phyloP scores from a whole-genome alignment of 2,888 invertebrate genomes.

The Myathropa florea region DNA sequence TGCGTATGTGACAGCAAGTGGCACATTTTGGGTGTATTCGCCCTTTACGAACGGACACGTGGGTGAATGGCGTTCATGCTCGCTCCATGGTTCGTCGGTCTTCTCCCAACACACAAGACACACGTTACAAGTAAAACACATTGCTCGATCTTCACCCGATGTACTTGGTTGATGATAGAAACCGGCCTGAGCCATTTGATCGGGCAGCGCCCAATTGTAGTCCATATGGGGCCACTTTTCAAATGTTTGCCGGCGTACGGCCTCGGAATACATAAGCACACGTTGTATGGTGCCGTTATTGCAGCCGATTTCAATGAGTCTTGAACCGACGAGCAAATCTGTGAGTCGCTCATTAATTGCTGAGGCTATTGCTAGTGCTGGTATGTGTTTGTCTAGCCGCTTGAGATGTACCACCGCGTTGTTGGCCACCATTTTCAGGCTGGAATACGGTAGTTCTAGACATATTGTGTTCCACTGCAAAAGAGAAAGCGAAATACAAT shows the following conservation, averaged over 20 bases:
- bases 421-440: conserved; percentile 89
- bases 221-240: conserved; percentile 98
- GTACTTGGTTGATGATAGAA: conserved; percentile 97
- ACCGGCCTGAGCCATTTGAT: conserved; percentile 98
- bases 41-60: conserved; percentile 96
- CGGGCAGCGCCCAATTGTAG: conserved; percentile 97
- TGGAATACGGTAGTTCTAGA: conserved; percentile 89
- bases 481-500: conserved; percentile 59
- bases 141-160: conserved; percentile 94
- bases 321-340: conserved; percentile 84
- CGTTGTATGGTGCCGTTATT: conserved; percentile 79
- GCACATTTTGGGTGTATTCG: conserved; percentile 97
- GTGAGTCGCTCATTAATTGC: conserved; percentile 93
- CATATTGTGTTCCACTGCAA: conserved; percentile 95
- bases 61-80: conserved; percentile 96
- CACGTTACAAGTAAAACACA: conserved; percentile 97
- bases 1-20: conserved; percentile 91
- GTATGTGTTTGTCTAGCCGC: conserved; percentile 90
- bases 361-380: conserved; percentile 93
- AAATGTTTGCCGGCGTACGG: conserved; percentile 94
- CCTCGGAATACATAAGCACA: conserved; percentile 94
- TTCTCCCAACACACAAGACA: conserved; percentile 98
- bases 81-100: conserved; percentile 98
- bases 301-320: conserved; percentile 79
- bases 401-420: conserved; percentile 91